Evolutionary conservation across 2,888 invertebrate genomes (phyloP).

Genomic region (Caenorhabditis sp.): DNA sequence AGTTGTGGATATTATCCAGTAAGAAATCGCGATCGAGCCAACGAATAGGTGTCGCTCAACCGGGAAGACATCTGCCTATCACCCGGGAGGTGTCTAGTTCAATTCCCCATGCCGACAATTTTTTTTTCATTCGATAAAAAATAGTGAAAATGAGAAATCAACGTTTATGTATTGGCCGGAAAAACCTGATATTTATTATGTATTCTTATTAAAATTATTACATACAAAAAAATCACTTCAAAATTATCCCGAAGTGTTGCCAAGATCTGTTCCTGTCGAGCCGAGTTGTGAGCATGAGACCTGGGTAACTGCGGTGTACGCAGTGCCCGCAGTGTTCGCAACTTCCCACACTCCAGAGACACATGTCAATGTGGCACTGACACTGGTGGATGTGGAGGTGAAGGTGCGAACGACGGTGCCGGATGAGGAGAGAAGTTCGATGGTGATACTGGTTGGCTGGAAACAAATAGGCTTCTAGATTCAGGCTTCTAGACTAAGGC

Average conservation of each 20-base stretch:
- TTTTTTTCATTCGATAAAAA: too few relatives aligned
- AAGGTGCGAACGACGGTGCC: conserved; percentile 19
- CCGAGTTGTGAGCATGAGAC: conserved; percentile 41
- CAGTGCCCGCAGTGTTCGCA: background rate
- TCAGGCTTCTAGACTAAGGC: too few relatives aligned
- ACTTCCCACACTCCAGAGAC: conserved; percentile 28
- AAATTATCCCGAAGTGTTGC: conserved; percentile 21
- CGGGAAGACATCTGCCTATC: too few relatives aligned
- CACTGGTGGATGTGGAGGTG: conserved; percentile 11
- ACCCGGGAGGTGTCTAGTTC: too few relatives aligned
- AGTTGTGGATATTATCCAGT: background rate
- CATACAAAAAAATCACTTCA: background rate
- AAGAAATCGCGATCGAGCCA: too few relatives aligned
- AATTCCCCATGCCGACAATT: background rate
- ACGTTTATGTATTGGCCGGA: too few relatives aligned
- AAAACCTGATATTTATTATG: conserved; percentile 6
- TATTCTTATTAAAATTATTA: background rate
- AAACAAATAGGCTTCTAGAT: conserved; percentile 1
- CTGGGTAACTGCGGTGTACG: conserved; percentile 6
- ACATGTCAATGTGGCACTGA: conserved; percentile 15
- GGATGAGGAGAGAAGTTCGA: conserved; percentile 21
- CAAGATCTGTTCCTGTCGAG: conserved; percentile 31
- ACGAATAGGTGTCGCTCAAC: too few relatives aligned
- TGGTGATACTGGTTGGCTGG: conserved; percentile 22
- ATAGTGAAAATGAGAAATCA: too few relatives aligned